Evolutionary conservation across 2,113 vertebrate genomes (phyloP).

Genomic region (Oncorhynchus clarkii): DNA sequence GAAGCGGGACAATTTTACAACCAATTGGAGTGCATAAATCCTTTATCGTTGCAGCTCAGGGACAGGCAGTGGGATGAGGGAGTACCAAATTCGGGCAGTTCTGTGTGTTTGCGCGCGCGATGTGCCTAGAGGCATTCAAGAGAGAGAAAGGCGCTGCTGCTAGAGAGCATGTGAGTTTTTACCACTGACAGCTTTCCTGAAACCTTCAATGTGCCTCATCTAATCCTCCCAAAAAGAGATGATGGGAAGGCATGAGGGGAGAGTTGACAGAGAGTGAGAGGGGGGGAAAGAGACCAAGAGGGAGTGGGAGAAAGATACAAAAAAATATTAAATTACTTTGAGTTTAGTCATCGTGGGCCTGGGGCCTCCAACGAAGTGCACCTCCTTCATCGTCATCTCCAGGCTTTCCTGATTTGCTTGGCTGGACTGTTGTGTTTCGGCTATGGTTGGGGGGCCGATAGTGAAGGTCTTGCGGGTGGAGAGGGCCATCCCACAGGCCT

Average conservation of each 20-base stretch:
- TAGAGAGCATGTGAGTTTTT: not conserved
- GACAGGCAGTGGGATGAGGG: not conserved
- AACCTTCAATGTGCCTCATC: not conserved
- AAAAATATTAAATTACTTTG: slow-evolving; percentile 76
- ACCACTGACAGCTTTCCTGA: not conserved
- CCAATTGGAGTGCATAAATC: slow-evolving; percentile 45
- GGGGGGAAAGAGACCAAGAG: no score
- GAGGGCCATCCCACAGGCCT: slow-evolving; percentile 79
- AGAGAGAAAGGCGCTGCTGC: not conserved
- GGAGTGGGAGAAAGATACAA: not conserved
- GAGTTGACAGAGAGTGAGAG: not conserved
- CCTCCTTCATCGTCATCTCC: slow-evolving; percentile 52
- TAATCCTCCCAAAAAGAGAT: not conserved
- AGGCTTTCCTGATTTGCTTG: slow-evolving; percentile 56
- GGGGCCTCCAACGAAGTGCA: slow-evolving; percentile 86
- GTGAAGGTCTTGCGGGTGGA: slow-evolving; percentile 53
- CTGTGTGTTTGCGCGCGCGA: not conserved
- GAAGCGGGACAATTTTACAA: slow-evolving; percentile 49
- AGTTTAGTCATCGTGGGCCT: slow-evolving; percentile 94
- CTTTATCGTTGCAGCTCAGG: slow-evolving; percentile 17
- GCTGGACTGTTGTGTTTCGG: not conserved
- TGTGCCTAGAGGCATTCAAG: not conserved
- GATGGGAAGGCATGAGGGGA: no score
- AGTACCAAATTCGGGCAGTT: not conserved
- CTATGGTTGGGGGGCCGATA: slow-evolving; percentile 6